Percentiles rank a stretch among this genome's conserved stretches.
phyloP scores from a whole-genome alignment of 1,140 invertebrate genomes.

The Pemphigus obesinymphae region DNA sequence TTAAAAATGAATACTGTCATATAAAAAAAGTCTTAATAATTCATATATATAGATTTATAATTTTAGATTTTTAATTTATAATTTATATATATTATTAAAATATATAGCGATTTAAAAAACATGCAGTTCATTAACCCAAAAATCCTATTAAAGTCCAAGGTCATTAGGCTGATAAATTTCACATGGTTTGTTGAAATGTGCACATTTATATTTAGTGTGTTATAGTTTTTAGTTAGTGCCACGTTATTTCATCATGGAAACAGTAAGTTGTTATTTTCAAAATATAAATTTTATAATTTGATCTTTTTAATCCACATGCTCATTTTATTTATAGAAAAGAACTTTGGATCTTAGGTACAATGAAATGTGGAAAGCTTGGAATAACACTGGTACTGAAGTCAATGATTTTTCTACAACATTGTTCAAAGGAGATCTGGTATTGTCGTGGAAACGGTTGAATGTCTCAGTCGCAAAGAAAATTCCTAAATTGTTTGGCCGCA shows the following conservation, averaged over 20 bases:
- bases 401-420: background rate
- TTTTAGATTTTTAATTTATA: too few relatives aligned
- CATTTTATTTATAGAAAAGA: background rate
- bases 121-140: background rate
- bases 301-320: background rate
- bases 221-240: background rate
- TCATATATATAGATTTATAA: too few relatives aligned
- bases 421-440: background rate
- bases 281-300: background rate
- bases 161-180: background rate
- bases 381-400: background rate
- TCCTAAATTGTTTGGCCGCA: background rate
- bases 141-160: background rate
- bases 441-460: conserved; percentile 27
- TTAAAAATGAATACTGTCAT: too few relatives aligned
- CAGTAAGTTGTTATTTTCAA: background rate
- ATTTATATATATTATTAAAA: too few relatives aligned
- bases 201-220: background rate
- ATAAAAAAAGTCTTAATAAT: too few relatives aligned
- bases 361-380: conserved; percentile 30
- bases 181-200: background rate
- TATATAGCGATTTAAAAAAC: too few relatives aligned
- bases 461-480: background rate
- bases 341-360: conserved; percentile 10
- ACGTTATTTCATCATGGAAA: background rate